These are phyloP conservation scores for Leguminivora glycinivorella DNA, from an alignment of 1,140 invertebrate genomes.

Conservation along the genomic window DNA sequence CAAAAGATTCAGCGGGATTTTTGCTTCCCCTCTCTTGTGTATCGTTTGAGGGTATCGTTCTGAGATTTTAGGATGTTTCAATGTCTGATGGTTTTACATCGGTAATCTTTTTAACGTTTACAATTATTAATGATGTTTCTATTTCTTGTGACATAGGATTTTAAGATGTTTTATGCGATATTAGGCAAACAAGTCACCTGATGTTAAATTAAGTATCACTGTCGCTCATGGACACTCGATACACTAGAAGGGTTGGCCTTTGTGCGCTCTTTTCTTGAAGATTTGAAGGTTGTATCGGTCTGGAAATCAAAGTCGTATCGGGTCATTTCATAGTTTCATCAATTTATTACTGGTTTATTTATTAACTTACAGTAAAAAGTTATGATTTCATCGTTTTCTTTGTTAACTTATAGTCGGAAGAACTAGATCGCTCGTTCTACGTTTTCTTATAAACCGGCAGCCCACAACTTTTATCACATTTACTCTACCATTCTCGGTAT, in stretches of 20 bases:
- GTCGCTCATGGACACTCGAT: too few species aligned
- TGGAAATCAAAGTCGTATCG: too few species aligned
- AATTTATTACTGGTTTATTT: too few species aligned
- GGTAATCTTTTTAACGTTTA: not conserved
- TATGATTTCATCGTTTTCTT: not conserved
- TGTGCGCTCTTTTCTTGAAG: too few species aligned
- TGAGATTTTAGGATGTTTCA: not conserved
- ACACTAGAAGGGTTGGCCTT: too few species aligned
- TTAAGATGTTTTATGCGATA: too few species aligned
- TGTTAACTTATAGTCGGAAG: not conserved
- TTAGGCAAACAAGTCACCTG: too few species aligned
- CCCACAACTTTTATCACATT: constrained; percentile 1
- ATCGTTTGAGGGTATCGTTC: not conserved
- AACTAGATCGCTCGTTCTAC: not conserved
- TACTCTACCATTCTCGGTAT: not conserved
- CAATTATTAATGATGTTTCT: too few species aligned
- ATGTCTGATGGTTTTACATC: not conserved
- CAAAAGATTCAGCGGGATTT: constrained; percentile 1
- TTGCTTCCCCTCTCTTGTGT: not conserved
- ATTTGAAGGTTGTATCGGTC: too few species aligned
- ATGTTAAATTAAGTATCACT: too few species aligned
- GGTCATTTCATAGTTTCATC: too few species aligned
- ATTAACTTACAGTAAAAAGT: not conserved
- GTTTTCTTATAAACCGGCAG: not conserved
- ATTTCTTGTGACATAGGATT: too few species aligned